Base-by-base conservation (phyloP, 2,113 vertebrate species). In the Melanostigma gelatinosum region DNA sequence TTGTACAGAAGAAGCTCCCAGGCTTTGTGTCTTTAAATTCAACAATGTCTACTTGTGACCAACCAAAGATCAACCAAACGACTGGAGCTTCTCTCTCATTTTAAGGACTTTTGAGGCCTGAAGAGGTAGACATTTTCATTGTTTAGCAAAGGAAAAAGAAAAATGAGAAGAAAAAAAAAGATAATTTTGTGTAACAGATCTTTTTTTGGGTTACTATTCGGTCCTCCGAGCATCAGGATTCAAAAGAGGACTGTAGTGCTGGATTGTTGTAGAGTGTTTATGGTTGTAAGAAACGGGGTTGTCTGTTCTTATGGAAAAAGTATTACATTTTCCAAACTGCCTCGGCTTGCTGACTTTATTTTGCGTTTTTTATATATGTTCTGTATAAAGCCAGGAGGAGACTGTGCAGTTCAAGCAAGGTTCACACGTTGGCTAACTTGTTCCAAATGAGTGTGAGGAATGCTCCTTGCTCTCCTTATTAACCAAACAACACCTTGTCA, bases 401-500 rank as follows among this genome's bases (percentile, higher is more conserved):
- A 24, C 40, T 44, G 62, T 29, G 62, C 77, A 79, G 79, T 81
- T 91, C 86, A 85, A 40, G 24, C 62, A 65, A 77, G 65, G 85
- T 87, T 88, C 83, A 86, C 79, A 79, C 48, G 20, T 63, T 55
- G 80, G 76, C 74, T 88, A 92, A 89, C 81, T 40, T 82, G 70
- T 88, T 88, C 85, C 85, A 88, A 90, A 90, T 89, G 86, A 75
- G 70, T 82, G 61, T 61, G 73, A 86, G 84, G 90, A 89, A 91
- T 88, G 80, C 52, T 77, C 74, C 60, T 55, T 27, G 65, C 84
- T 82, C 75, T 87, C 71, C 73, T 61, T 80, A 85, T 88, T 88
- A 88, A 79, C 72, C 86, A 90, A 84, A 84, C 76, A 85, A 78
- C 85, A 88, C 87, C 86, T 87, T 83, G 85, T 88, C 84, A 84